These are phyloP conservation scores for Bombus polaris DNA, from an alignment of 1,140 invertebrate species.

Conservation along the genomic window DNA sequence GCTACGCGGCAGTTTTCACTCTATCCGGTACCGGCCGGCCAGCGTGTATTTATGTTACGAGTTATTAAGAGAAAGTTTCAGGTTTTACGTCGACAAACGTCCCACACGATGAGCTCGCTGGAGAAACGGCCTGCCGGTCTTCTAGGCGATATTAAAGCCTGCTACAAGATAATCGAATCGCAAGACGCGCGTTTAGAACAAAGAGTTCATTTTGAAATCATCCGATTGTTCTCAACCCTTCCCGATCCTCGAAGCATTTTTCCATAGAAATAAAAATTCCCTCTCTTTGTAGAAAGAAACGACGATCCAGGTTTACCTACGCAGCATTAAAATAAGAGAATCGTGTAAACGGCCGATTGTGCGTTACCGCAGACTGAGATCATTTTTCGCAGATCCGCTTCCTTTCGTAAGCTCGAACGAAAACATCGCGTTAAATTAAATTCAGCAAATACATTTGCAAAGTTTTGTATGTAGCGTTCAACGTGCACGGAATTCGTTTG, in stretches of 20 bases:
- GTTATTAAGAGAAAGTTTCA: slow-evolving; percentile 65
- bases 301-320: neutral
- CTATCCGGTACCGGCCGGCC: slow-evolving; percentile 18
- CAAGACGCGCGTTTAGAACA: neutral
- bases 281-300: no score
- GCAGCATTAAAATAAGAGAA: neutral
- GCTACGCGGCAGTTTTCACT: slow-evolving; percentile 42
- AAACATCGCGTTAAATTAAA: slow-evolving; percentile 26
- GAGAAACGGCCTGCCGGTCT: slow-evolving; percentile 33
- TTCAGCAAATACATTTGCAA: slow-evolving; percentile 19
- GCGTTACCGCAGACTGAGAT: neutral
- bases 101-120: slow-evolving; percentile 25
- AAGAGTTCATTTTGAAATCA: neutral
- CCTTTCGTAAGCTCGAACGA: neutral
- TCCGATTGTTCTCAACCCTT: neutral
- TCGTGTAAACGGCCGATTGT: neutral
- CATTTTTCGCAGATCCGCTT: neutral
- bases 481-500: slow-evolving; percentile 30
- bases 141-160: slow-evolving; percentile 6
- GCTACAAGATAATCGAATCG: neutral
- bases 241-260: neutral
- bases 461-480: slow-evolving; percentile 2
- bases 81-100: slow-evolving; percentile 48
- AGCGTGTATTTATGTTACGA: slow-evolving; percentile 59
- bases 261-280: neutral